These are phyloP conservation scores for Raphicerus campestris DNA, from an alignment of 2,113 vertebrate genomes.

Conservation along the genomic window DNA sequence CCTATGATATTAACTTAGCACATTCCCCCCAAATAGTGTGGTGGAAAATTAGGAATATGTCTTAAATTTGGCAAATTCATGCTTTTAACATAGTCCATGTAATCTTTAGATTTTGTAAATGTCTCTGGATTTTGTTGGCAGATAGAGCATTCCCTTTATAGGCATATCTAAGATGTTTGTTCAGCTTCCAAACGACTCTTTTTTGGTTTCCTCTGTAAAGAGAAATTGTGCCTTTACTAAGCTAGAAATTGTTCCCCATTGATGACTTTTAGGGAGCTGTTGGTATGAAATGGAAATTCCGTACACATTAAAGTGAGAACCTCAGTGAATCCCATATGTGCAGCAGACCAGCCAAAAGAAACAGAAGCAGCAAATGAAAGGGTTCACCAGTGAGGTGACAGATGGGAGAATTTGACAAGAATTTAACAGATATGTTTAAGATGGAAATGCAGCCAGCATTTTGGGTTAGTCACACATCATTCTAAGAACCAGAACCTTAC, in stretches of 20 bases:
- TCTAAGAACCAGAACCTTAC: background rate
- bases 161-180: background rate
- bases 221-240: background rate
- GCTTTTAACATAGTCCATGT: background rate
- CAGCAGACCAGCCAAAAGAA: background rate
- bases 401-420: background rate
- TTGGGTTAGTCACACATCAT: background rate
- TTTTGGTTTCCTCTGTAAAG: slow-evolving; percentile 26
- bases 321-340: background rate
- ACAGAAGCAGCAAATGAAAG: background rate
- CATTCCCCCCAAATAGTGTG: background rate
- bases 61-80: background rate
- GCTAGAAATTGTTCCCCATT: background rate
- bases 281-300: slow-evolving; percentile 17
- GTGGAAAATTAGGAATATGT: background rate
- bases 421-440: background rate
- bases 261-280: background rate
- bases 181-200: background rate
- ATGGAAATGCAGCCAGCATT: background rate
- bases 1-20: background rate
- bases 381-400: background rate
- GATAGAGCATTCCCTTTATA: background rate
- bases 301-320: background rate
- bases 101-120: background rate
- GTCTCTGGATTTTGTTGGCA: background rate